These are phyloP conservation scores for Cnemophilus loriae DNA, from an alignment of 2,113 vertebrate species.

Conservation along the genomic window DNA sequence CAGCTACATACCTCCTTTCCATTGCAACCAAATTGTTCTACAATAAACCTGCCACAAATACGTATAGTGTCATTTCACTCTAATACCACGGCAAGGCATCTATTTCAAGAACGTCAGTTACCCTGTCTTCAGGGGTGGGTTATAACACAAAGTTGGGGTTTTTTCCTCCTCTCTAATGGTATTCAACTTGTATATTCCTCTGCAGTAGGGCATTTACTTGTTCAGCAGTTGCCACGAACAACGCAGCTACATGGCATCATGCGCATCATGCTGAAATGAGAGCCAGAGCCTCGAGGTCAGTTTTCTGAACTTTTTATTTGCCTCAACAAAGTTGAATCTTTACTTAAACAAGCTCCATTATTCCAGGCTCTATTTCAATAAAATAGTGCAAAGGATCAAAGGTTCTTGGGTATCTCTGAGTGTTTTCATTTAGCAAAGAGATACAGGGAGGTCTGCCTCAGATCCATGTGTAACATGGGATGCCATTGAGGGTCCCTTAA, in stretches of 20 bases:
- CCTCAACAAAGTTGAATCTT: background rate
- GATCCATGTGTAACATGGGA: rapidly evolving
- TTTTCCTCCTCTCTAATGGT: background rate
- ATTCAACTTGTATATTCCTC: background rate
- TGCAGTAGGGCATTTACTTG: background rate
- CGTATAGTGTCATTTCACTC: background rate
- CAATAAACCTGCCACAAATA: background rate
- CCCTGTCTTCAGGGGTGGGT: rapidly evolving
- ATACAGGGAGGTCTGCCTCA: background rate
- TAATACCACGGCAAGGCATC: background rate
- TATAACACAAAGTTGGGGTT: rapidly evolving
- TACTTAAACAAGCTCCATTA: background rate
- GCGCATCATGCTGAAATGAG: background rate
- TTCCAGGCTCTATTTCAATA: background rate
- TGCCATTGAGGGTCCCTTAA: background rate
- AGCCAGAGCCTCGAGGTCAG: background rate
- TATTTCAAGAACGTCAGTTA: background rate
- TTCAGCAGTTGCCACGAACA: background rate
- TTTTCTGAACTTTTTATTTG: background rate
- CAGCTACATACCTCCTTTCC: rapidly evolving
- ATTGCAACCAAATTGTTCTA: background rate
- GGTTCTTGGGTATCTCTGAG: background rate
- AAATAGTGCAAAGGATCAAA: background rate
- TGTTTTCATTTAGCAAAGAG: background rate
- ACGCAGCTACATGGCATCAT: background rate